Evolutionary conservation across 2,888 invertebrate species (phyloP), one percentile per base, ranked within the genome.

Genomic region (Yponomeuta sedellus): DNA sequence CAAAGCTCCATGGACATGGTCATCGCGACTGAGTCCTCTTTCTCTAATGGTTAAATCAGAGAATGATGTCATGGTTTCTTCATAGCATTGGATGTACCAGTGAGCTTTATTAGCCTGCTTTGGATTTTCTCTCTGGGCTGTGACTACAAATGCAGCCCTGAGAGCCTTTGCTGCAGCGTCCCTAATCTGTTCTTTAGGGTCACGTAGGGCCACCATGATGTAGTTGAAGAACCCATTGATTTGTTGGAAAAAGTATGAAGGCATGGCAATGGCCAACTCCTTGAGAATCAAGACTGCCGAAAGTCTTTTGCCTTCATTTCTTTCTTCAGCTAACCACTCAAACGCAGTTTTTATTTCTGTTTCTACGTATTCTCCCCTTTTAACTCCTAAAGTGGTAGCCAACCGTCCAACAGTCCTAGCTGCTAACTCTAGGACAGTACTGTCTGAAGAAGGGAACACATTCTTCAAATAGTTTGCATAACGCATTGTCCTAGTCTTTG

Each of bases 211-310:
- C 81, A 95, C 95, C 81, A 98, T 97, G 66, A 99, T 97, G 65
- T 97, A 94, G 71, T 97, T 97, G 77, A 98, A 98, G 82, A 98
- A 97, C 28, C 95, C 95, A 65, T 96, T 95, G 2, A 97, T 96
- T 85, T 97, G 97, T 82, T 97, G 97, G 79, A 96, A 99, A 84
- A 99, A 99, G 82, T 98, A 98, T 28, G 99, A 98, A 0, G 99
- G 99, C 92, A 98, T 97, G n/a, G 97, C 96, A 40, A 97, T 94
- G 0, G 99, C 99, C 61, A 99, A 87, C 87, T 99, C 99, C 73
- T 96, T 94, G 25, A 99, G 86, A 65, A 99, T 96, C 61, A 99
- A 91, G 8, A 98, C 97, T 8, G 98, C 98, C 22, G 98, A 97
- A 75, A 97, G 95, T 67, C 97, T 93, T 79, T 97, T 96, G 10